A percentile compares a stretch with the other conserved stretches of the same genome.
These are phyloP conservation scores for Lordiphosa andalusiaca DNA, from an alignment of 2,888 invertebrate species.

Conservation along the genomic window DNA sequence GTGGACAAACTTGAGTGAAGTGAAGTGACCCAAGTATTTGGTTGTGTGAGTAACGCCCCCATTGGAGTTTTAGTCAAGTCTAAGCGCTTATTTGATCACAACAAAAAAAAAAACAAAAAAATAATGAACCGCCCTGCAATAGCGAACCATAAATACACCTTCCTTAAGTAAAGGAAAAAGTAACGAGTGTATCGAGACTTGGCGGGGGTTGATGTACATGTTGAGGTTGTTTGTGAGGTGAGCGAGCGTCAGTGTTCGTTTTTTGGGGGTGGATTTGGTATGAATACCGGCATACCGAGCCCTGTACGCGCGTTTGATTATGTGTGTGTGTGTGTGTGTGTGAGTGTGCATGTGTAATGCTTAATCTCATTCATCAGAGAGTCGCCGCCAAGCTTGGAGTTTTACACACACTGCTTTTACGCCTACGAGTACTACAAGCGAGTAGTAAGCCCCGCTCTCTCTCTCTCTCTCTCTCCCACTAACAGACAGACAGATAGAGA, in stretches of 20 bases:
- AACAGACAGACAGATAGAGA: constrained; percentile 1
- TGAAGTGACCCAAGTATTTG: neutral
- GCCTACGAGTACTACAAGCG: constrained; percentile 66
- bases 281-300: constrained; percentile 37
- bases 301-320: too few relatives aligned
- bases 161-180: constrained; percentile 8
- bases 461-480: constrained; percentile 1
- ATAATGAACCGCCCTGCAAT: neutral
- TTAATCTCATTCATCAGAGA: constrained; percentile 77
- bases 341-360: constrained; percentile 48
- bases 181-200: constrained; percentile 8
- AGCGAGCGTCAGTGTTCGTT: constrained; percentile 16
- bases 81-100: neutral
- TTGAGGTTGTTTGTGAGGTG: constrained; percentile 1
- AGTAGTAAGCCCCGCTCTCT: constrained; percentile 22
- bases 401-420: constrained; percentile 71
- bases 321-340: constrained; percentile 21
- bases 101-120: too few relatives aligned
- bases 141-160: neutral
- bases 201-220: neutral
- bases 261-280: constrained; percentile 55
- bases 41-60: constrained; percentile 18
- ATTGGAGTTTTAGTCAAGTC: neutral
- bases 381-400: constrained; percentile 45
- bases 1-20: constrained; percentile 1